phyloP scores from a whole-genome alignment of 2,113 vertebrate species.

The Hiodon tergisus region DNA sequence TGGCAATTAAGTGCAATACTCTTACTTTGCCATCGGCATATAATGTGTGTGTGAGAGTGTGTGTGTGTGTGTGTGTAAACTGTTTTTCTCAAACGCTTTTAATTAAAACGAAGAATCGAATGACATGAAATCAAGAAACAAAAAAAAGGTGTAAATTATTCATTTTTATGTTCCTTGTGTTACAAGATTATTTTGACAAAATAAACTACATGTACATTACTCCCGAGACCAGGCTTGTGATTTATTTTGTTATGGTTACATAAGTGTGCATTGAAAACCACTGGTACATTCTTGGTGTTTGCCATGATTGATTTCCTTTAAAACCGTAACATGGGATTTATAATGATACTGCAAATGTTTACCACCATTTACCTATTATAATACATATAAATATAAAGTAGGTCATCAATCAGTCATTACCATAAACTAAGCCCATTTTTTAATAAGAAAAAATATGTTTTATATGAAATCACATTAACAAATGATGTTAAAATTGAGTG shows the following conservation, averaged over 20 bases:
- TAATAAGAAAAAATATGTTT: too few relatives aligned
- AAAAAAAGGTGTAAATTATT: slow-evolving; percentile 21
- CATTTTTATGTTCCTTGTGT: slow-evolving; percentile 40
- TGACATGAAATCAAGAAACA: slow-evolving; percentile 35
- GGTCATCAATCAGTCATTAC: too few relatives aligned
- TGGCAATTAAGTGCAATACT: slow-evolving; percentile 17
- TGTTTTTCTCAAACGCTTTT: neutral
- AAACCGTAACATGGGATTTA: too few relatives aligned
- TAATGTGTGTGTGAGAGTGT: neutral
- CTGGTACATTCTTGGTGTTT: too few relatives aligned
- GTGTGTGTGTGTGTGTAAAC: neutral
- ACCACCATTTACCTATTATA: too few relatives aligned
- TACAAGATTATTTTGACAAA: slow-evolving; percentile 55
- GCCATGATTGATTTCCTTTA: too few relatives aligned
- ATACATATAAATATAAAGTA: too few relatives aligned
- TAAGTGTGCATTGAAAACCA: slow-evolving; percentile 30
- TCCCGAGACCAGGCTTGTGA: neutral
- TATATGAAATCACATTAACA: too few relatives aligned
- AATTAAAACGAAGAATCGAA: slow-evolving; percentile 14
- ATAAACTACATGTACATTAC: slow-evolving; percentile 46
- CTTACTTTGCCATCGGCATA: neutral
- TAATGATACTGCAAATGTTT: too few relatives aligned
- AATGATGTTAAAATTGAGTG: too few relatives aligned
- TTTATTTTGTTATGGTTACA: slow-evolving; percentile 15
- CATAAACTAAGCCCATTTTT: too few relatives aligned